Evolutionary conservation across 35 echinoderm and acorn worm genomes (phyloP).

Genomic region (Eucidaris tribuloides): DNA sequence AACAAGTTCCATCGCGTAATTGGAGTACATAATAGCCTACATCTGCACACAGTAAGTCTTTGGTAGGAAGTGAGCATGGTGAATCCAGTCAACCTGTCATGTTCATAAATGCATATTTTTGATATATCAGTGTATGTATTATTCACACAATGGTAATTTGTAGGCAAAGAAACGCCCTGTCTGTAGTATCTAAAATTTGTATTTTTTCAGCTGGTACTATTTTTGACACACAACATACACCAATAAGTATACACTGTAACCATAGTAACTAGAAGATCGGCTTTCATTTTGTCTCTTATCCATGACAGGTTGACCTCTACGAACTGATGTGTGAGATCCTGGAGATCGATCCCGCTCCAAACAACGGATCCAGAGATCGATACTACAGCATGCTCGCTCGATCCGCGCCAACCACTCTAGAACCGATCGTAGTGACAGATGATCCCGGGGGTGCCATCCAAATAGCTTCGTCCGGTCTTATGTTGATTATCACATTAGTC

Average conservation of each 20-base stretch:
- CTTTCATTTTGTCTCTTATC: neutral
- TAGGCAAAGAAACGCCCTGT: neutral
- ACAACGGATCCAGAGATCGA: slow-evolving; percentile 70
- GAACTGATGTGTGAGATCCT: slow-evolving; percentile 83
- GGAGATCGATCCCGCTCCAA: slow-evolving; percentile 64
- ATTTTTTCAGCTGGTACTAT: neutral
- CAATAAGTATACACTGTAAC: neutral
- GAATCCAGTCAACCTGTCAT: neutral
- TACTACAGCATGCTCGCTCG: slow-evolving; percentile 42
- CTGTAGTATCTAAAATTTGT: neutral
- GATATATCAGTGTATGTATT: no score
- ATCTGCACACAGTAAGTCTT: no score
- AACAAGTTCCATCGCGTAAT: no score
- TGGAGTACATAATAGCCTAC: no score
- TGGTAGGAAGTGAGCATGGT: no score
- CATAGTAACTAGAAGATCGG: neutral
- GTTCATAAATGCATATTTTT: neutral
- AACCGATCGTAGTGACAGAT: no score
- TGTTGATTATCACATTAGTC: no score
- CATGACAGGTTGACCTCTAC: slow-evolving; percentile 69
- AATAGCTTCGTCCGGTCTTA: no score
- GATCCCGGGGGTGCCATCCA: no score
- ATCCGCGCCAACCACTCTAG: neutral
- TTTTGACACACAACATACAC: neutral
- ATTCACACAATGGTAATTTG: neutral